Conservation (phyloP, 1,140 invertebrate genomes). For the Pectinophora gossypiella region DNA sequence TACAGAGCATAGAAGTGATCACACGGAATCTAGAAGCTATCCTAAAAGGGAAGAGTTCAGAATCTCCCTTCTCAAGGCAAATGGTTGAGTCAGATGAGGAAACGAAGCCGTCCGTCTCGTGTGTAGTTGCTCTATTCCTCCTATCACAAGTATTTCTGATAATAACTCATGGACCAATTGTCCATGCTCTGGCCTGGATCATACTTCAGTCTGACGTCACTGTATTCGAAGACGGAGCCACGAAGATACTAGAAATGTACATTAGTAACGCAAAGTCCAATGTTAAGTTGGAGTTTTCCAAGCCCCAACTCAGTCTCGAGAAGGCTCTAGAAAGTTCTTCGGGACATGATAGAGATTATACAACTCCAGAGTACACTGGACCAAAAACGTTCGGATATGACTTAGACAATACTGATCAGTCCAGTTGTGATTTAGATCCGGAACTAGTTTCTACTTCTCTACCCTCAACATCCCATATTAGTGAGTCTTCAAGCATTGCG, state of each 20-base stretch:
- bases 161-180: slow-evolving; percentile 90
- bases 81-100: slow-evolving; percentile 54
- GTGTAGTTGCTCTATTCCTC: slow-evolving; percentile 93
- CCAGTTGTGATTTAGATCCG: slow-evolving; percentile 71
- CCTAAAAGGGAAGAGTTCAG: slow-evolving; percentile 74
- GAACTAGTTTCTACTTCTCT: slow-evolving; percentile 68
- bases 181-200: slow-evolving; percentile 91
- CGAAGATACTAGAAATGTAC: slow-evolving; percentile 85
- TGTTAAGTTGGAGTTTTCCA: slow-evolving; percentile 68
- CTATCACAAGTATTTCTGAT: slow-evolving; percentile 98
- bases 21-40: slow-evolving; percentile 79
- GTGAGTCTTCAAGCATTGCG: slow-evolving; percentile 66
- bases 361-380: slow-evolving; percentile 55
- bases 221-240: slow-evolving; percentile 83
- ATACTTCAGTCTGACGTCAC: slow-evolving; percentile 87
- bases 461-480: slow-evolving; percentile 71
- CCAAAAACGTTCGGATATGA: slow-evolving; percentile 53
- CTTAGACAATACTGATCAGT: slow-evolving; percentile 71
- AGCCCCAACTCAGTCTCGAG: slow-evolving; percentile 79
- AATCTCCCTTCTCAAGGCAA: slow-evolving; percentile 54
- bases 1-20: slow-evolving; percentile 75
- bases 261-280: slow-evolving; percentile 69
- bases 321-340: slow-evolving; percentile 76
- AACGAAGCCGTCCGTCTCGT: slow-evolving; percentile 85
- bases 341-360: slow-evolving; percentile 58